Evolutionary conservation across 2,888 invertebrate genomes (phyloP).

Genomic region (Sycophila texana): DNA sequence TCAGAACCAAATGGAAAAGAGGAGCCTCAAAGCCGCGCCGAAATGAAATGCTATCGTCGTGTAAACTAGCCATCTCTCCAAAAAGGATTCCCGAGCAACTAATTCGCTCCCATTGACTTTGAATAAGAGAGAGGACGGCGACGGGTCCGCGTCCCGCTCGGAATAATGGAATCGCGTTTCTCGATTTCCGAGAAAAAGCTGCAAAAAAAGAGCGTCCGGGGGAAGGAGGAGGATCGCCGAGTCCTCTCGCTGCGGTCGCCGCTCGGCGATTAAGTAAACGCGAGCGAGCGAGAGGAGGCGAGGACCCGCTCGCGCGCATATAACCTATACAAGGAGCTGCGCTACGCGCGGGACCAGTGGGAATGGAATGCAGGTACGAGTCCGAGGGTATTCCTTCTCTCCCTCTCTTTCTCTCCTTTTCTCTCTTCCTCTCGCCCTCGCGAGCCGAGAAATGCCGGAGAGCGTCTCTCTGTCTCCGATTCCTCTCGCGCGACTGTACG

Average conservation of each 20-base stretch:
- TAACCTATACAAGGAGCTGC: slow-evolving; percentile 73
- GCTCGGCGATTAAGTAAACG: slow-evolving; percentile 55
- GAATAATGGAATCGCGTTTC: slow-evolving; percentile 58
- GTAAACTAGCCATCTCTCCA: slow-evolving; percentile 7
- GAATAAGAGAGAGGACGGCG: slow-evolving; percentile 13
- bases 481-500: slow-evolving; percentile 8
- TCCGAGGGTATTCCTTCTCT: slow-evolving; percentile 61
- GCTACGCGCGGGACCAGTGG: slow-evolving; percentile 73
- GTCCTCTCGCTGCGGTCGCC: slow-evolving; percentile 50
- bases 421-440: neutral
- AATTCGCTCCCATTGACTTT: slow-evolving; percentile 17
- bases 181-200: slow-evolving; percentile 54
- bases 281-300: slow-evolving; percentile 32
- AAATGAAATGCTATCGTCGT: slow-evolving; percentile 9
- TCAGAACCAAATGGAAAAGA: too few relatives aligned
- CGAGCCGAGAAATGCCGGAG: neutral
- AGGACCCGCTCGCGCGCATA: neutral
- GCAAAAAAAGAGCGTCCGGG: slow-evolving; percentile 24
- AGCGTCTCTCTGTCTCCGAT: neutral
- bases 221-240: slow-evolving; percentile 25
- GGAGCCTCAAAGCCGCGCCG: neutral
- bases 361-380: slow-evolving; percentile 76
- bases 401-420: slow-evolving; percentile 47
- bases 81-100: slow-evolving; percentile 2
- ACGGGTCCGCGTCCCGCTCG: neutral